Base-by-base conservation (phyloP, 2,113 vertebrate genomes). In the Cavia aperea region DNA sequence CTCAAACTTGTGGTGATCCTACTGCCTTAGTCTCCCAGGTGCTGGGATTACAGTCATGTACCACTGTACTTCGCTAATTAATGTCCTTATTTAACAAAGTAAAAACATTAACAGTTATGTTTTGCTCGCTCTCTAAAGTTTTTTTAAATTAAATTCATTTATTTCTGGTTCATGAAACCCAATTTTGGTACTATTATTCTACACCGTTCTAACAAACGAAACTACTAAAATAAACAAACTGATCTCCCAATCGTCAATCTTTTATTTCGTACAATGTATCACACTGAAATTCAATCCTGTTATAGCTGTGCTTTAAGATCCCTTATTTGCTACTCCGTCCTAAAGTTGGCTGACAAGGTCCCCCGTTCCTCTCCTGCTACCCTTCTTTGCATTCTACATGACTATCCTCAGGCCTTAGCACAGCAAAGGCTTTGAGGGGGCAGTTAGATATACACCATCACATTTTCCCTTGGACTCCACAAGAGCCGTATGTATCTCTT, bases 61-160 rank as follows among this genome's bases (percentile, higher is more conserved):
- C 36, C 36, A 70, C 36, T 36, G n/a, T 18, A 70, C 66, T 18
- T n/a, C 16, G 66, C 36, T 78, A 92, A 36, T 87, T 78, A 92
- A 36, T 87, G 18, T 68, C 10, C 58, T 95, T 92, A 83, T 78
- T 95, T 87, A 84, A 86, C 24, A 81, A 94, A 95, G 54, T 73
- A 12, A 94, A 91, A 95, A 81, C 18, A 31, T 33, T 58, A 56
- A 68, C 46, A 92, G 24, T 56, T 83, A 29, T 49, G 49, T 73
- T 91, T 89, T 56, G 19, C 9, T 91, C 68, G 81, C 19, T 77
- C 46, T 93, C 83, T 77, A 73, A 54, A 77, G n/a, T 43, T 43
- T 24, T 39, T 72, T 72, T 72, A 5, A 9, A 43, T 23, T 43
- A 11, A 21, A 72, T 72, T 70, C 18, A 39, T 18, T 18, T 11